Base-by-base conservation (phyloP, 2,888 invertebrate species). In the Phalera bucephala region DNA sequence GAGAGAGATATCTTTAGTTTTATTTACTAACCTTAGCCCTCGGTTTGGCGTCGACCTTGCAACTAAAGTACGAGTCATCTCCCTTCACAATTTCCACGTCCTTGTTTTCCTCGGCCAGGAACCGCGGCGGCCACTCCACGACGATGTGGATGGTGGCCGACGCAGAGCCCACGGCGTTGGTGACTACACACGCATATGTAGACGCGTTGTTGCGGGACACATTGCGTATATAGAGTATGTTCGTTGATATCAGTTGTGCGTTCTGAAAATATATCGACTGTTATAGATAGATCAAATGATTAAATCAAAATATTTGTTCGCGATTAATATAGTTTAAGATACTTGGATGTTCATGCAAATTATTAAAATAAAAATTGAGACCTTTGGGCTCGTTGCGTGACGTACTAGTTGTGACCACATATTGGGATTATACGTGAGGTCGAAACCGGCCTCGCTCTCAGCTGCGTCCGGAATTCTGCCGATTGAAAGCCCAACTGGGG, bases 151-250 rank as follows among this genome's bases (percentile, higher is more conserved):
- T 89, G 0, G 78, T 76, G 1, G 91, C 84, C 28, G 86, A 79
- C 1, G 84, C 83, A 0, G 88, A 83, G 0, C 93, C 93, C 0
- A 91, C 92, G 0, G 81, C 78, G 71, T 93, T 94, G 12, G 81
- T 74, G 0, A 91, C 93, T 1, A 91, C 79, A 55, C 94, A 94
- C 0, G 90, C 87, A 65, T 92, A 93, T 1, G 79, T 76, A 0
- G 92, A 90, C 2, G 87, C 77, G 47, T 92, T 87, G 0, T 55
- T 17, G 0, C 90, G 79, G 1, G 80, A 68, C 2, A 85, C 64
- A 33, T 85, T 86, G 0, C 31, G 1, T 0, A 89, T 40, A 2
- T 33, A 31, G 1, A 89, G 56, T 0, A 31, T 30, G 0, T 72
- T 79, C 1, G 65, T 58, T 1, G 81, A 57, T 47, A 87, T 50